phyloP scores from a whole-genome alignment of 2,888 invertebrate genomes.

The Papilio gigon region DNA sequence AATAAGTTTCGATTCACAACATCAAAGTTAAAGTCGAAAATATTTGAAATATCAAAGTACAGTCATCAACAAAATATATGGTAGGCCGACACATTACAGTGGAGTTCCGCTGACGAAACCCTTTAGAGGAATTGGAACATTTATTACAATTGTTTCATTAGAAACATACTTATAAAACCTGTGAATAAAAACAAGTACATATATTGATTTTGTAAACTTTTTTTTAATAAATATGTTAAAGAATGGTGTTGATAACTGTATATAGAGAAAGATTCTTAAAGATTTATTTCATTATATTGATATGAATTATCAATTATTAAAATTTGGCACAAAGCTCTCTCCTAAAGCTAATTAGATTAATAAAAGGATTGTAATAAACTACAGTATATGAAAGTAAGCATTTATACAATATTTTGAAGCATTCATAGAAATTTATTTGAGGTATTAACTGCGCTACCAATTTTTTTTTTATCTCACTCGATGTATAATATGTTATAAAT shows the following conservation, averaged over 20 bases:
- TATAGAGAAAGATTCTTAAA: not conserved
- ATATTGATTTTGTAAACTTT: not conserved
- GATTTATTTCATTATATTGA: slow-evolving; percentile 18
- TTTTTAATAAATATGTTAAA: not conserved
- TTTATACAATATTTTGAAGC: slow-evolving; percentile 2
- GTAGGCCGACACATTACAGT: no score
- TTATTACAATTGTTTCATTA: no score
- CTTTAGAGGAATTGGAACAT: no score
- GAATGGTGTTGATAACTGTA: slow-evolving; percentile 24
- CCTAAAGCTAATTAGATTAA: not conserved
- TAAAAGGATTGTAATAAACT: slow-evolving; percentile 1
- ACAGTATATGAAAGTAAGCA: slow-evolving; percentile 29
- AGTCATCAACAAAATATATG: slow-evolving; percentile 22
- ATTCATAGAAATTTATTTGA: slow-evolving; percentile 29
- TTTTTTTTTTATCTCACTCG: slow-evolving; percentile 3
- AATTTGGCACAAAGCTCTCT: slow-evolving; percentile 19
- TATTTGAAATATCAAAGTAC: slow-evolving; percentile 30
- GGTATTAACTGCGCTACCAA: slow-evolving; percentile 23
- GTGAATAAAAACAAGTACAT: not conserved
- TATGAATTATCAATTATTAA: slow-evolving; percentile 36
- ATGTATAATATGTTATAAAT: slow-evolving; percentile 1
- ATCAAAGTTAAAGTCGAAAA: slow-evolving; percentile 33
- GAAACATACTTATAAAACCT: not conserved
- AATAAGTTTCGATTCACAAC: slow-evolving; percentile 39
- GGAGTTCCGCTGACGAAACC: no score